Conservation (phyloP, 2,113 vertebrate species). For the Hyla sarda region DNA sequence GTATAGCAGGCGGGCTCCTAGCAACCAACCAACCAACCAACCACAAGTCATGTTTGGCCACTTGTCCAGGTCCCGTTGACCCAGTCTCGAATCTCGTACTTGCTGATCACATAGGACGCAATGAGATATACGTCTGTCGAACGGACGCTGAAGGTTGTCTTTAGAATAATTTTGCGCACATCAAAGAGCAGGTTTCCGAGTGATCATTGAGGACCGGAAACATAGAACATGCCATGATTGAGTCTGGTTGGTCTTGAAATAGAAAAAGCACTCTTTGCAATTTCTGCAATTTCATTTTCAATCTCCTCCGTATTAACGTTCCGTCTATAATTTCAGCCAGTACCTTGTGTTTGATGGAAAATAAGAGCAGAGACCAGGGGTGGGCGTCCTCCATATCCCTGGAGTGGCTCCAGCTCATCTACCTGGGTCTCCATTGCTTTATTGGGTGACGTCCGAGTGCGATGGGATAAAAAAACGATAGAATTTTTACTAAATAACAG, state of each 20-base stretch:
- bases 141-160: neutral
- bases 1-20: neutral
- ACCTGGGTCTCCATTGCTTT: neutral
- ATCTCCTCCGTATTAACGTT: neutral
- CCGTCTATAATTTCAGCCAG: neutral
- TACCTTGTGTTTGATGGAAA: neutral
- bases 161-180: neutral
- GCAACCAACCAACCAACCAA: no score
- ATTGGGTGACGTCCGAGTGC: neutral
- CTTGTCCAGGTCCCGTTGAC: neutral
- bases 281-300: constrained; percentile 29
- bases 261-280: neutral
- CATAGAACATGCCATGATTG: neutral
- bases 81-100: neutral
- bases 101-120: neutral
- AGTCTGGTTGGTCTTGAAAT: neutral
- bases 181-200: neutral
- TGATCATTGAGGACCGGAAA: neutral
- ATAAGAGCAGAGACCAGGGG: neutral
- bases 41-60: neutral
- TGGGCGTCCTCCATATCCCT: no score
- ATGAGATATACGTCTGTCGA: neutral
- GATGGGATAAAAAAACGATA: neutral
- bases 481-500: neutral
- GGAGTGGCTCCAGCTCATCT: neutral